Percentiles rank a stretch among this genome's conserved stretches.
Evolutionary conservation across 1,140 invertebrate species (phyloP).

Genomic region (Leptopilina clavipes): DNA sequence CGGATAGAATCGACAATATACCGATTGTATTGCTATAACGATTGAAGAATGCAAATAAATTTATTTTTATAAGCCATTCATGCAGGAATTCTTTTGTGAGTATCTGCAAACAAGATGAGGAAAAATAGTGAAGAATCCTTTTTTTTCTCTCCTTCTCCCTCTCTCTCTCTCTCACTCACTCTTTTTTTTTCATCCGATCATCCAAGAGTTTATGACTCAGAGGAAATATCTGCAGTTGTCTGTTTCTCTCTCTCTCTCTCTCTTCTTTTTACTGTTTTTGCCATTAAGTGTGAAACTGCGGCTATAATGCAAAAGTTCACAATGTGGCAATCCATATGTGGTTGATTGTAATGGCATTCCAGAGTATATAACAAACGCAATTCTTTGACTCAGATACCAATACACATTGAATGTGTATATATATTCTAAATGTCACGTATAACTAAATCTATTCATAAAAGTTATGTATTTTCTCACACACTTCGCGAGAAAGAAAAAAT

Average conservation of each 20-base stretch:
- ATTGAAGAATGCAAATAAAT: constrained; percentile 17
- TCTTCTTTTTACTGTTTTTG: background rate
- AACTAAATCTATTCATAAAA: constrained; percentile 16
- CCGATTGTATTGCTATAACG: constrained; percentile 3
- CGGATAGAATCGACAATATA: constrained; percentile 12
- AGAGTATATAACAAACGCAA: constrained; percentile 1
- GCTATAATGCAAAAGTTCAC: background rate
- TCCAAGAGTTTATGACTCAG: background rate
- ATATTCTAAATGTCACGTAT: background rate
- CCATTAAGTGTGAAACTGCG: constrained; percentile 15
- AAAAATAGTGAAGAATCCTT: constrained; percentile 2
- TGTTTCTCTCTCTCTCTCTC: background rate
- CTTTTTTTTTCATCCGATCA: background rate
- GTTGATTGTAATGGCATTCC: constrained; percentile 11
- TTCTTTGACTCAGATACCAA: background rate
- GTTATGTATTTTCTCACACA: background rate
- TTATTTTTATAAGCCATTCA: constrained; percentile 2
- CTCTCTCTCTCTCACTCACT: no score
- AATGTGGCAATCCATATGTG: constrained; percentile 19
- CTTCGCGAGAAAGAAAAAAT: no score
- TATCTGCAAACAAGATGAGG: background rate
- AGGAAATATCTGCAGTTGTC: constrained; percentile 12
- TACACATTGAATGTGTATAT: background rate
- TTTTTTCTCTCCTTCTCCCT: background rate
- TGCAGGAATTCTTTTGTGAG: constrained; percentile 14